phyloP scores from a whole-genome alignment of 2,888 invertebrate genomes.

The Eupithecia subfuscata region DNA sequence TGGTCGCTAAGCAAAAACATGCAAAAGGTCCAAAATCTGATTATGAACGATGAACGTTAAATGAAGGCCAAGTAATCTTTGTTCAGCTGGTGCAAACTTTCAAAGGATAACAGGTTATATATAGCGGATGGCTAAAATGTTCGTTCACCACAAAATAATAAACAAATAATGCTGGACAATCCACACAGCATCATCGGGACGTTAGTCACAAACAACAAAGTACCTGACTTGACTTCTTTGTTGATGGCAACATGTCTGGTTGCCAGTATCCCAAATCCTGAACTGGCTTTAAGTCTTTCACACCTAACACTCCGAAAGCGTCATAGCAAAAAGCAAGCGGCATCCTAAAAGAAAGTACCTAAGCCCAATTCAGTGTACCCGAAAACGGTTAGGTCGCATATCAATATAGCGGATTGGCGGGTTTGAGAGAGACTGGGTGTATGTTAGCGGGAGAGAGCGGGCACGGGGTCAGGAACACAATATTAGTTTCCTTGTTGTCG shows the following conservation, averaged over 20 bases:
- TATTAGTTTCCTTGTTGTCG: conserved; percentile 85
- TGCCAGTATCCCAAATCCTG: not conserved
- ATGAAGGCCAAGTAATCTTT: too few relatives aligned
- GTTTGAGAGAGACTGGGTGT: conserved; percentile 65
- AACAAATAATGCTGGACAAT: too few relatives aligned
- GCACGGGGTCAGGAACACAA: conserved; percentile 81
- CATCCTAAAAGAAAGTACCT: too few relatives aligned
- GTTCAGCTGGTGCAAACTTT: too few relatives aligned
- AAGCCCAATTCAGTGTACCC: not conserved
- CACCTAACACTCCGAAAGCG: not conserved
- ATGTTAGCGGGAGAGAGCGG: conserved; percentile 60
- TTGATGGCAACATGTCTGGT: not conserved
- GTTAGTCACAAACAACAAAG: not conserved
- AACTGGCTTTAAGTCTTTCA: not conserved
- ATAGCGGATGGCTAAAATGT: not conserved
- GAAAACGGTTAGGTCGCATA: not conserved
- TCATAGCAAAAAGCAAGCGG: not conserved
- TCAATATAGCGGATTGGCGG: conserved; percentile 54
- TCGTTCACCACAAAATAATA: not conserved
- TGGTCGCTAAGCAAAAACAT: too few relatives aligned
- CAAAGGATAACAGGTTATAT: not conserved
- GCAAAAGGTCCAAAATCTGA: too few relatives aligned
- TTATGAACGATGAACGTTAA: too few relatives aligned
- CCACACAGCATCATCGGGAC: not conserved
- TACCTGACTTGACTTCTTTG: not conserved